phyloP scores from a whole-genome alignment of 2,113 vertebrate genomes.

The Sylvietta virens region DNA sequence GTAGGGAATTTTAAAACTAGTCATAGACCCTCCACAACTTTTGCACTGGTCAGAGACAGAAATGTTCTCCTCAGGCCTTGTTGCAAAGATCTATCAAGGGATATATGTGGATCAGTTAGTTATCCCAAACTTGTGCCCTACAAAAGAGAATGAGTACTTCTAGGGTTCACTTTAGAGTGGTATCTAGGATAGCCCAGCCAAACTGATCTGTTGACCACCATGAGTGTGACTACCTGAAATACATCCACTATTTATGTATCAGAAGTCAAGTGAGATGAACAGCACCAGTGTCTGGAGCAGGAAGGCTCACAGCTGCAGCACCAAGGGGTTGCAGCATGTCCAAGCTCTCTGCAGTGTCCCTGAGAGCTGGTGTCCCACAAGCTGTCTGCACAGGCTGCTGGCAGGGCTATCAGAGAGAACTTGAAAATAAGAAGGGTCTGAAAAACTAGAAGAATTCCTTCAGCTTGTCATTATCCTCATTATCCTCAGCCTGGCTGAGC shows the following conservation, averaged over 20 bases:
- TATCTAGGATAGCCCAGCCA: background rate
- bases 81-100: background rate
- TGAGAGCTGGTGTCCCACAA: background rate
- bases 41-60: background rate
- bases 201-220: background rate
- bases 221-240: background rate
- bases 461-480: background rate
- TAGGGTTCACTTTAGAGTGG: background rate
- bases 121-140: background rate
- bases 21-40: rapidly evolving
- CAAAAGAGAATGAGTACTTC: background rate
- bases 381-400: background rate
- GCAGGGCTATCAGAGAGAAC: background rate
- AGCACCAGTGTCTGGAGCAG: background rate
- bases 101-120: background rate
- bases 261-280: background rate
- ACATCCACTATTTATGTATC: rapidly evolving
- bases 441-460: background rate
- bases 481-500: background rate
- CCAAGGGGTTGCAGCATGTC: background rate
- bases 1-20: background rate
- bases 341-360: background rate
- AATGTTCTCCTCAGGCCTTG: background rate
- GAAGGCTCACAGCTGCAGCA: background rate
- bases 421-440: background rate